phyloP scores from a whole-genome alignment of 2,888 invertebrate species.

The Tubulanus polymorphus region DNA sequence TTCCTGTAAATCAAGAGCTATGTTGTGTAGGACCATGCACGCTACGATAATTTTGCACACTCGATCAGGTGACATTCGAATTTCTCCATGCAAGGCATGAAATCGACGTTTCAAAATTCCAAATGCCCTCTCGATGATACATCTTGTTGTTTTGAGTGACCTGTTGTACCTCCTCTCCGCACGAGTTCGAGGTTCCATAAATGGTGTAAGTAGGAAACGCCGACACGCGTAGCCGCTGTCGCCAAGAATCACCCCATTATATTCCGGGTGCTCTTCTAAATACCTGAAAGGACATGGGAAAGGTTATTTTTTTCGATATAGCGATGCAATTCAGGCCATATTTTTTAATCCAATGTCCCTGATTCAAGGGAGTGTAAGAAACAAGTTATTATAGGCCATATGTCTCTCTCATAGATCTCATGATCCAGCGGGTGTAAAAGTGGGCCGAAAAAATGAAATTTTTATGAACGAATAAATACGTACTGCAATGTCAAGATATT shows the following conservation, averaged over 20 bases:
- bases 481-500: no score
- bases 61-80: conserved; percentile 7
- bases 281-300: no score
- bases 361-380: no score
- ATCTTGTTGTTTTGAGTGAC: conserved; percentile 37
- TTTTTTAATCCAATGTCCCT: no score
- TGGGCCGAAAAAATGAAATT: no score
- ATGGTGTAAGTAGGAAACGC: conserved; percentile 33
- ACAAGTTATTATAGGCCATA: no score
- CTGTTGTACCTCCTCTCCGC: conserved; percentile 36
- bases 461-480: no score
- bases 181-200: conserved; percentile 23
- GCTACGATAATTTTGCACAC: conserved; percentile 11
- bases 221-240: conserved; percentile 38
- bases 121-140: conserved; percentile 36
- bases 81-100: conserved; percentile 5
- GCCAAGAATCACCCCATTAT: conserved; percentile 28
- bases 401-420: no score
- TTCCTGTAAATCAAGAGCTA: conserved; percentile 8
- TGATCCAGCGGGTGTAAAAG: no score
- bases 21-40: conserved; percentile 8
- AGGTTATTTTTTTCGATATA: no score
- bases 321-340: no score
- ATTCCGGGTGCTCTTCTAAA: no score
- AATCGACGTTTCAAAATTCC: conserved; percentile 31